These are phyloP conservation scores for Tetrax tetrax DNA, from an alignment of 2,113 vertebrate species.

Conservation along the genomic window DNA sequence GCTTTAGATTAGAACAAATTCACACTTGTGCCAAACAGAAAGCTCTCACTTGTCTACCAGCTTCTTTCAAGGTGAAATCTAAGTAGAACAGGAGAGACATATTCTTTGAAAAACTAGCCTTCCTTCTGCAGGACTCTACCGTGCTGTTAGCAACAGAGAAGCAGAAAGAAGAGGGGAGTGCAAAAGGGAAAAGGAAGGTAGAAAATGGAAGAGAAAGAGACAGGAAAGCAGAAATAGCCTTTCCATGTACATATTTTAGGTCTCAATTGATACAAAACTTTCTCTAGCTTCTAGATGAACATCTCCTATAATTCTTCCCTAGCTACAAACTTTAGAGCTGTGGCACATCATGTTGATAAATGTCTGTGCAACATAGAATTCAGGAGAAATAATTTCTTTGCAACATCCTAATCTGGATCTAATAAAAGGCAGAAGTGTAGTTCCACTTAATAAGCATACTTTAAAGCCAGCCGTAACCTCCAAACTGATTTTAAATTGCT, in stretches of 20 bases:
- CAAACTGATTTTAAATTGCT: neutral
- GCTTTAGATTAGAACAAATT: neutral
- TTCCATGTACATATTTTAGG: neutral
- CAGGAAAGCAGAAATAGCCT: neutral
- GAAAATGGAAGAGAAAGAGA: neutral
- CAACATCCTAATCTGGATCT: neutral
- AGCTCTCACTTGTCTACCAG: neutral
- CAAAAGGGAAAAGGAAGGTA: neutral
- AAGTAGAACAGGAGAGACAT: neutral
- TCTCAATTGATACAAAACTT: neutral
- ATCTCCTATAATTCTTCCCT: neutral
- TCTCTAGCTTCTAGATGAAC: neutral
- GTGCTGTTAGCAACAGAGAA: neutral
- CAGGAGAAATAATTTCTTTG: neutral
- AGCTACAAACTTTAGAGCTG: neutral
- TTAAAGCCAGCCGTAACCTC: neutral
- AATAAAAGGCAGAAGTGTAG: neutral
- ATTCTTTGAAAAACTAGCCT: neutral
- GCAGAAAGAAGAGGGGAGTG: neutral
- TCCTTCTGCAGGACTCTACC: neutral
- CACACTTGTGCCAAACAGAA: neutral
- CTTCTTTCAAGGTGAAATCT: neutral
- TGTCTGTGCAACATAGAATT: neutral
- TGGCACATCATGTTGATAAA: neutral
- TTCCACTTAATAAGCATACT: neutral